These are phyloP conservation scores for Apocrypta bakeri DNA, from an alignment of 1,140 invertebrate genomes.

Conservation along the genomic window DNA sequence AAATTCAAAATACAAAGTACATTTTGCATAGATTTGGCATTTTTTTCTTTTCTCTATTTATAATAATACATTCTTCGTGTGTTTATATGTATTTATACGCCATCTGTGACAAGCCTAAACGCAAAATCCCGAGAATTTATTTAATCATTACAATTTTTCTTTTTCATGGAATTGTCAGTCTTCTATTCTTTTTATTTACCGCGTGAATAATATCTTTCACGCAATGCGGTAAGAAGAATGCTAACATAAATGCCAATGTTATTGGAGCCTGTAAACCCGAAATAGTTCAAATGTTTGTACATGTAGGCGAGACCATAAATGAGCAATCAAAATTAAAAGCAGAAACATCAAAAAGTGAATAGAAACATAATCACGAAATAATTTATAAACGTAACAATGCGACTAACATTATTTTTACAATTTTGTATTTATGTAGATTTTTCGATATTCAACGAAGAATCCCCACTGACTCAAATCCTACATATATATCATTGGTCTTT, in stretches of 20 bases:
- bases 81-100: constrained; percentile 17
- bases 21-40: constrained; percentile 43
- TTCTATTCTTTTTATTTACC: constrained; percentile 55
- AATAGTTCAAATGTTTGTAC: constrained; percentile 33
- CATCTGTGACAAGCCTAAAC: constrained; percentile 35
- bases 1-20: constrained; percentile 48
- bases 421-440: constrained; percentile 1
- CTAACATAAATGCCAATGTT: constrained; percentile 48
- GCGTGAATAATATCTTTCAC: neutral
- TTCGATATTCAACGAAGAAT: neutral
- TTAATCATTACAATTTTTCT: constrained; percentile 52
- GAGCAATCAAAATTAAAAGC: constrained; percentile 3
- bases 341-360: constrained; percentile 10
- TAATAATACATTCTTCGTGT: constrained; percentile 31
- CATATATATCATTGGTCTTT: constrained; percentile 35
- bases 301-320: constrained; percentile 8
- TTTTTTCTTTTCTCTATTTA: constrained; percentile 7
- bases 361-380: neutral
- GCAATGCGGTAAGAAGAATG: constrained; percentile 34
- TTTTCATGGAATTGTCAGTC: constrained; percentile 62
- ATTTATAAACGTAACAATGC: neutral
- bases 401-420: constrained; percentile 3
- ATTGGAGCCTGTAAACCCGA: neutral
- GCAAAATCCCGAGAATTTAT: constrained; percentile 27
- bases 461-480: neutral